Percentiles rank a stretch among this genome's conserved stretches.
These are phyloP conservation scores for Hydrolagus colliei DNA, from an alignment of 2,797 vertebrate genomes.

Conservation along the genomic window DNA sequence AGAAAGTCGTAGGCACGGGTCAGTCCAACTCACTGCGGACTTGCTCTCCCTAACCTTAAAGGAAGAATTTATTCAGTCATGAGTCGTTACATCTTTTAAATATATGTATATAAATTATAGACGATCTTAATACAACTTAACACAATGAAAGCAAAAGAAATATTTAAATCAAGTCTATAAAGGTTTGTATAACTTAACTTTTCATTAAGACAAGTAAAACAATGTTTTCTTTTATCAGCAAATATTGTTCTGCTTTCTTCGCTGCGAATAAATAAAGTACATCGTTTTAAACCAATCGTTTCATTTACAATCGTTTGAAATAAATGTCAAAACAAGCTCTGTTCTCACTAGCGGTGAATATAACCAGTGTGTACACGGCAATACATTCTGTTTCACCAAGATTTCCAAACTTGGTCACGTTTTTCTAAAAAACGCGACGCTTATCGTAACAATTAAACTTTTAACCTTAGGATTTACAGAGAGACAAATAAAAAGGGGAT, in stretches of 20 bases:
- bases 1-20: not conserved
- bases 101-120: not conserved
- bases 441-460: not conserved
- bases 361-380: not conserved
- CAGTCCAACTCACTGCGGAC: not conserved
- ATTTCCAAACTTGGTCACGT: not conserved
- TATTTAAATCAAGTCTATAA: slow-evolving; percentile 15
- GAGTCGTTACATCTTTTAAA: slow-evolving; percentile 3
- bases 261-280: not conserved
- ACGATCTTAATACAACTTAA: slow-evolving; percentile 1
- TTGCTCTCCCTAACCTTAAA: not conserved
- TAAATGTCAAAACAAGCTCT: not conserved
- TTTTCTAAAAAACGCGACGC: not conserved
- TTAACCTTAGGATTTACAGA: not conserved
- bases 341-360: not conserved
- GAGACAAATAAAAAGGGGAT: not conserved
- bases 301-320: not conserved
- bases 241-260: not conserved
- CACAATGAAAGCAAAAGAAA: not conserved
- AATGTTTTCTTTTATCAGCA: slow-evolving; percentile 2
- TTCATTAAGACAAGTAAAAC: slow-evolving; percentile 18
- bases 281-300: not conserved
- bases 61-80: slow-evolving; percentile 20
- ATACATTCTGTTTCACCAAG: not conserved
- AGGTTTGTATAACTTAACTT: slow-evolving; percentile 21